phyloP scores from a whole-genome alignment of 2,113 vertebrate genomes.

The Nothobranchius kuhntae region DNA sequence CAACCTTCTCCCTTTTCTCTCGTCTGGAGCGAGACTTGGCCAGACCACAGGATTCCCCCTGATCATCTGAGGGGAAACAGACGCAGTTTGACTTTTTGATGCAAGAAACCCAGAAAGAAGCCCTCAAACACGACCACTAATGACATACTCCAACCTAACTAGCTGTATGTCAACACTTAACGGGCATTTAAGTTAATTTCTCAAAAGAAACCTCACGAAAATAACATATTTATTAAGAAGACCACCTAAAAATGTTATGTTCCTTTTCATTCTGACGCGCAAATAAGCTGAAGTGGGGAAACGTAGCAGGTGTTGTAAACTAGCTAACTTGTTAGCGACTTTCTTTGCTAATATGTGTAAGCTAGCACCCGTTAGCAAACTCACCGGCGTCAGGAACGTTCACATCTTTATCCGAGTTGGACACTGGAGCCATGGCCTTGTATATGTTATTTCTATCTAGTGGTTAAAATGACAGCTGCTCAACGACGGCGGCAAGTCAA shows the following conservation, averaged over 20 bases:
- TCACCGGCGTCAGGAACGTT: constrained; percentile 68
- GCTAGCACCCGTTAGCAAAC: not conserved
- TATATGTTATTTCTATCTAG: not conserved
- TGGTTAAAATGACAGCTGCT: constrained; percentile 9
- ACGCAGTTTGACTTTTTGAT: not conserved
- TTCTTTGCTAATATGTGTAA: not conserved
- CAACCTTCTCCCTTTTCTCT: constrained; percentile 89
- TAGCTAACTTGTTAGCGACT: constrained; percentile 40
- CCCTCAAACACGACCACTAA: not conserved
- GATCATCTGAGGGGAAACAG: constrained; percentile 36
- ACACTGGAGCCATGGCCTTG: constrained; percentile 74
- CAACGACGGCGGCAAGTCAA: constrained; percentile 3
- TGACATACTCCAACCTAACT: not conserved
- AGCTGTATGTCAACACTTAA: too few relatives aligned
- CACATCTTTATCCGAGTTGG: constrained; percentile 73
- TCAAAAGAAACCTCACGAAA: too few relatives aligned
- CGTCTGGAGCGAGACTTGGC: constrained; percentile 86
- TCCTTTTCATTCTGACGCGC: not conserved
- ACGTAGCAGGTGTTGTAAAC: not conserved
- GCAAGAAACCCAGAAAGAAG: not conserved
- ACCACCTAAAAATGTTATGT: too few relatives aligned
- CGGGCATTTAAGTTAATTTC: too few relatives aligned
- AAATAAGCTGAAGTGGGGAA: too few relatives aligned
- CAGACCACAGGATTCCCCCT: constrained; percentile 73
- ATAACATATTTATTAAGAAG: too few relatives aligned